Base-by-base conservation (phyloP, 2,797 vertebrate species). In the Syndactyla subalaris region DNA sequence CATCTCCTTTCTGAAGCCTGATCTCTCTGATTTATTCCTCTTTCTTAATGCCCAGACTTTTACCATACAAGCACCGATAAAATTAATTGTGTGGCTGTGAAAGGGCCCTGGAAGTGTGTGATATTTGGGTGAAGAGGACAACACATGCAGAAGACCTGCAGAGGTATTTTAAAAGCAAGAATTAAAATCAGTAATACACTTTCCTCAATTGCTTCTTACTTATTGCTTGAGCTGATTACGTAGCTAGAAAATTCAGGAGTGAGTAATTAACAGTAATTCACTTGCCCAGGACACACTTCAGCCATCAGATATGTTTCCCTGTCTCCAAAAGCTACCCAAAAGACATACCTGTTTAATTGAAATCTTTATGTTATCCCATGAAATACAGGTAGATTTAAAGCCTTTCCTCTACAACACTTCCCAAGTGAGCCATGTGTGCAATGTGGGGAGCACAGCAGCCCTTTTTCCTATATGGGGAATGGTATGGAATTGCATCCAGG, bases 401-500 rank as follows among this genome's bases (percentile, higher is more conserved):
- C 27, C 62, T 78, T 77, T 80, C 20, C 21, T 80, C 16, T 76
- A 29, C 11, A 70, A 18, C 20, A 22, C 4, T 70, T 24, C 10
- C 6, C 7, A 41, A 81, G 62, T 30, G 36, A 93, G 8, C 19
- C 18, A 6, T 22, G 3, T 5, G 8, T 8, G 12, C 5, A n/a
- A 12, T 2, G 3, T 12, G 30, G 14, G 26, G 32, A 67, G 23
- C 26, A 38, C 6, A 71, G 21, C 27, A 80, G 32, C 14, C 10
- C 14, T 84, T 81, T 81, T 51, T 59, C 46, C n/a, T 61, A 0
- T 5, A 0, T 9, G 14, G 23, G 23, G 12, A 55, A 29, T 12
- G 8, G 1, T 9, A 5, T 12, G 26, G 38, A 74, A 57, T 2
- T 63, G 1, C 61, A 61, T 3, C 41, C 0, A 1, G 48, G 32